Base-by-base conservation (phyloP, 2,888 invertebrate genomes). In the Clusia tigrina region DNA sequence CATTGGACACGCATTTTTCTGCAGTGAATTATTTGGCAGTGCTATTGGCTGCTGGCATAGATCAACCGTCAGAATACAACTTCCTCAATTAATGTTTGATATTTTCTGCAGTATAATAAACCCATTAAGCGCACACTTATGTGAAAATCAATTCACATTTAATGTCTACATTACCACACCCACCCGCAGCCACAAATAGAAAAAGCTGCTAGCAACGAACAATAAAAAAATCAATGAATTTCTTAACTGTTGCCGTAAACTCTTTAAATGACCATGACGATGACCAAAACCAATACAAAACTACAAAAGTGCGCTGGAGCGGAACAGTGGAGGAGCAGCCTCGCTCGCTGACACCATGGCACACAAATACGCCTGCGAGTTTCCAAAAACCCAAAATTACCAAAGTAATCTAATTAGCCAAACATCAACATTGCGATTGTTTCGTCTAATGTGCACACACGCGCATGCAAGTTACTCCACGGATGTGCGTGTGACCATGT, bases 391-490 rank as follows among this genome's bases (percentile, higher is more conserved):
- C 66, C 32, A 67, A 69, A 69, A 67, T 65, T 64, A 65, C 71
- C 66, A 54, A 73, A 77, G 71, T 77, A 77, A 76, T 76, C 74
- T 74, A 73, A 77, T 76, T 76, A 76, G 77, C 65, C 69, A 69
- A 71, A 64, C 60, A 60, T 15, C 24, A 53, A 38, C 23, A 52
- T 48, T 18, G 48, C 48, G 20, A 48, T 48, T 18, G 48, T 48
- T 48, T 48, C 22, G 22, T 48, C 22, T 15, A 48, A 20, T n/a
- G n/a, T n/a, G n/a, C n/a, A n/a, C n/a, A n/a, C n/a, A n/a, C n/a
- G n/a, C n/a, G n/a, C n/a, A n/a, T n/a, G n/a, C 48, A 22, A 20
- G 5, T 48, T 18, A 18, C 42, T 25, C 1, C 12, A 15, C 25
- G 25, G 23, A 23, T 54, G 23, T 23, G 1, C 9, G 26, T 22